Evolutionary conservation across 2,888 invertebrate species (phyloP), one percentile per base, ranked within the genome.

Genomic region (Nycteola revayana): DNA sequence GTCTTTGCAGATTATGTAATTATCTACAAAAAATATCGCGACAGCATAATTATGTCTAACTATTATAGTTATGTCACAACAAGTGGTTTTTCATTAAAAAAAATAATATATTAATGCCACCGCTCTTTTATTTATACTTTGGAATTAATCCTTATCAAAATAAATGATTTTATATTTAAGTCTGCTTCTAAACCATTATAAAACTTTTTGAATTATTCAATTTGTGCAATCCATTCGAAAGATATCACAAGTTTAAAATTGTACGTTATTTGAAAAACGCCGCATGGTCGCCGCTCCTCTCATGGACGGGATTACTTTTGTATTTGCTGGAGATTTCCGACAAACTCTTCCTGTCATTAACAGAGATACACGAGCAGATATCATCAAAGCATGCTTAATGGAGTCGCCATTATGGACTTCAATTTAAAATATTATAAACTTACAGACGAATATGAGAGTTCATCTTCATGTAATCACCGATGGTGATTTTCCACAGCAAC

Each of bases 381-480:
- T n/a, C n/a, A n/a, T n/a, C n/a, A n/a, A n/a, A 9, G 36, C 32
- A 21, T 32, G 32, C 7, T 28, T 25, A 8, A 32, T 31, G 45
- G 49, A 44, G 10, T 53, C 48, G 21, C 43, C 11, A 7, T 26
- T 49, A 21, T 51, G 49, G 31, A 10, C 27, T 8, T 26, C 26
- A 2, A 9, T 30, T 26, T 8, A 53, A 40, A 25, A n/a, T n/a
- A n/a, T 24, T 34, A 25, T 37, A 22, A 44, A 46, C 17, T 47
- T 49, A 18, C 38, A 40, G 2, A 48, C 49, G 0, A 58, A 55
- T 40, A 50, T 50, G 50, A 55, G 51, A 50, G 55, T 48, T 36
- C 49, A 49, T 43, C 34, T 55, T 14, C 37, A 42, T 45, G 47
- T 51, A 38, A 31, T 9, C 10, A 34, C 27, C 1, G 7, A 51